phyloP scores from a whole-genome alignment of 2,797 vertebrate species.

The Typhlichthys eigenmanni region DNA sequence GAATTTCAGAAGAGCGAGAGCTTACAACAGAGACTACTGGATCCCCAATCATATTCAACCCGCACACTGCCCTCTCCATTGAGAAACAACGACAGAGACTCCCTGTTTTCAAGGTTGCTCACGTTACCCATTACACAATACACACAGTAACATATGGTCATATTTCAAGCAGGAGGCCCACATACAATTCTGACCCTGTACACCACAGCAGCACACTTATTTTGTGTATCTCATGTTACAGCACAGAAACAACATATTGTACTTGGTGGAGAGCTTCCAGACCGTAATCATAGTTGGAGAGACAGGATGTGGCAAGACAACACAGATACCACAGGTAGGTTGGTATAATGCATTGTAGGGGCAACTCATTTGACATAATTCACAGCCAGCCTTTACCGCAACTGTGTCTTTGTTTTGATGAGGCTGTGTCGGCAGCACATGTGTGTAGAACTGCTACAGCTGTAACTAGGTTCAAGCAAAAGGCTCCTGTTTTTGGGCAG shows the following conservation, averaged over 20 bases:
- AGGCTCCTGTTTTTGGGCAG: too few relatives aligned
- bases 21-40: constrained; percentile 85
- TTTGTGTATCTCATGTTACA: constrained; percentile 57
- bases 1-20: constrained; percentile 90
- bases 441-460: too few relatives aligned
- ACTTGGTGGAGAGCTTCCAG: constrained; percentile 93
- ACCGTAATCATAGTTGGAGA: constrained; percentile 96
- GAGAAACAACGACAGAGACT: constrained; percentile 97
- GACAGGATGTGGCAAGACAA: constrained; percentile 97
- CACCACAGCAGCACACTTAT: background rate
- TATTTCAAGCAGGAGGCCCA: background rate
- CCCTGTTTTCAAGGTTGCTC: constrained; percentile 92
- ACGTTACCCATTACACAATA: background rate
- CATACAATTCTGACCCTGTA: background rate
- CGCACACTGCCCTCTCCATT: constrained; percentile 90
- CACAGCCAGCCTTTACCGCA: too few relatives aligned
- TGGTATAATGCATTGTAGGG: too few relatives aligned
- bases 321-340: constrained; percentile 93
- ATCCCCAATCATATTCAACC: constrained; percentile 88
- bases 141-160: too few relatives aligned
- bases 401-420: background rate
- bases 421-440: too few relatives aligned
- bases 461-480: too few relatives aligned
- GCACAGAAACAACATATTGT: constrained; percentile 98
- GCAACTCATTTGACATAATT: too few relatives aligned